These are phyloP conservation scores for Micromys minutus DNA, from an alignment of 2,113 vertebrate genomes.

Conservation along the genomic window DNA sequence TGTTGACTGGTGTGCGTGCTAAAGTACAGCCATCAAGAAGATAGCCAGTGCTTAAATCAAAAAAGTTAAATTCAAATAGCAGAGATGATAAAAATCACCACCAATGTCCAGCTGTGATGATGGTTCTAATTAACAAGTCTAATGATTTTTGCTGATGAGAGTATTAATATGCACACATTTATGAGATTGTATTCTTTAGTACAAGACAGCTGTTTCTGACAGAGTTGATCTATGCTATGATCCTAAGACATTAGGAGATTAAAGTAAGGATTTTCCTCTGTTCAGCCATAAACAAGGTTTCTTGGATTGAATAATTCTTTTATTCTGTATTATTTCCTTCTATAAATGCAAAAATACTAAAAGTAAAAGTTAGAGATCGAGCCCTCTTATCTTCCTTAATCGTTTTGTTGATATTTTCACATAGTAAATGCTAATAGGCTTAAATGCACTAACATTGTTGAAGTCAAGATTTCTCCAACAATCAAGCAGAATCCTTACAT, in stretches of 20 bases:
- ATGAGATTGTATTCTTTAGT: background rate
- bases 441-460: background rate
- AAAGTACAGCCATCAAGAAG: background rate
- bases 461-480: background rate
- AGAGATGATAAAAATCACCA: slow-evolving; percentile 34
- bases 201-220: background rate
- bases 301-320: background rate
- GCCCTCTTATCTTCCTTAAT: background rate
- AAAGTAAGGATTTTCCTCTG: background rate
- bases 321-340: background rate
- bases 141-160: background rate
- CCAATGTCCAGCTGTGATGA: background rate
- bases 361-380: slow-evolving; percentile 1
- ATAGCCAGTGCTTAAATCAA: background rate
- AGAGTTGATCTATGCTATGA: background rate
- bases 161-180: background rate
- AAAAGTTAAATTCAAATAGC: background rate
- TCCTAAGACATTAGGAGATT: background rate
- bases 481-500: background rate
- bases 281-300: background rate
- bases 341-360: background rate
- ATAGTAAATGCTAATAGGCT: background rate
- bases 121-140: background rate
- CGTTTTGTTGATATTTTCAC: background rate
- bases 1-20: background rate